phyloP scores from a whole-genome alignment of 2,113 vertebrate genomes.

The Seriola dumerili region DNA sequence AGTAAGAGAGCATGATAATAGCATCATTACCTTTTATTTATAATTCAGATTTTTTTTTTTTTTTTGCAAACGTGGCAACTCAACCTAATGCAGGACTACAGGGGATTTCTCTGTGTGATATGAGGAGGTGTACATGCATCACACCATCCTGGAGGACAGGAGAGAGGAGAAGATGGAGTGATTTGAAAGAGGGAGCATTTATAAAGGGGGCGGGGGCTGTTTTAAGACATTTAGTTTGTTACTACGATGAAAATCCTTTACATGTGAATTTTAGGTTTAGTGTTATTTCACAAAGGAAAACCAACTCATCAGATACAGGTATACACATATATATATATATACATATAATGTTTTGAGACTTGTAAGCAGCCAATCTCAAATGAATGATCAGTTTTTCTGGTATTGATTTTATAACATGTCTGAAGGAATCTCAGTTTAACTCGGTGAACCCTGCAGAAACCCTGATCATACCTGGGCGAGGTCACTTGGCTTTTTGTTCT shows the following conservation, averaged over 20 bases:
- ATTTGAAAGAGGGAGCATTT: slow-evolving; percentile 36
- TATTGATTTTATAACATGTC: no score
- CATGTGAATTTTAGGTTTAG: background rate
- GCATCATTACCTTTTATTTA: slow-evolving; percentile 97
- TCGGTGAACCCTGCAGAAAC: no score
- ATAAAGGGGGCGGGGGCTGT: background rate
- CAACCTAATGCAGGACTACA: slow-evolving; percentile 85
- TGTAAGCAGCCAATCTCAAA: no score
- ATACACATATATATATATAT: no score
- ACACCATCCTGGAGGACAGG: slow-evolving; percentile 24
- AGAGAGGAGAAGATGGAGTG: slow-evolving; percentile 50
- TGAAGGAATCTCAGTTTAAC: no score
- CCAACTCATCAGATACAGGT: no score
- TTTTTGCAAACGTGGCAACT: slow-evolving; percentile 88
- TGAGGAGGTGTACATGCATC: slow-evolving; percentile 45
- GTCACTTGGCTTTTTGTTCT: no score
- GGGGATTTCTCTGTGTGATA: slow-evolving; percentile 79
- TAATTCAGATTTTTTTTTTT: slow-evolving; percentile 86
- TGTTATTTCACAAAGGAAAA: background rate
- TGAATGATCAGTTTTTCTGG: no score
- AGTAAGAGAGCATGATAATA: slow-evolving; percentile 90
- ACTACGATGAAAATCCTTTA: background rate
- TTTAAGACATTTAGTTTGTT: slow-evolving; percentile 24
- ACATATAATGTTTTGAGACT: no score
- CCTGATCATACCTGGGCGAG: no score